Conservation (phyloP, 2,113 vertebrate species). For the Xerus inauris region DNA sequence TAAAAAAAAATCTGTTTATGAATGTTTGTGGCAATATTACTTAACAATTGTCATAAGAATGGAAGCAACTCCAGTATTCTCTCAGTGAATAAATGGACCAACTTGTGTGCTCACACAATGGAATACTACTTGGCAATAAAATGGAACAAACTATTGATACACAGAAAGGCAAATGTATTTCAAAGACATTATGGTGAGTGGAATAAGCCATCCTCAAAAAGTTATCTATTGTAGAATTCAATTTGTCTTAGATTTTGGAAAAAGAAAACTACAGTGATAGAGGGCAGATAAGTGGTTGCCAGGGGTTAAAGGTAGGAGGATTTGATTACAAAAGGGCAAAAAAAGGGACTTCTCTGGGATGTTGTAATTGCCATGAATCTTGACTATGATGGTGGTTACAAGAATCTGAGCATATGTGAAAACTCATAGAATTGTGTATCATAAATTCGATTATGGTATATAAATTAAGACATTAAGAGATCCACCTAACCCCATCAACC, state of each 20-base stretch:
- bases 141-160: background rate
- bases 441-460: background rate
- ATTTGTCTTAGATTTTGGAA: background rate
- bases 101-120: background rate
- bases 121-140: background rate
- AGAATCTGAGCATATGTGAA: conserved; percentile 16
- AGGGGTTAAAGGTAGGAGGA: background rate
- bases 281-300: background rate
- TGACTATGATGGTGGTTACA: background rate
- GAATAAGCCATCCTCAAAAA: background rate
- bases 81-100: background rate
- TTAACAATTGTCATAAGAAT: background rate
- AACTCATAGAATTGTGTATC: background rate
- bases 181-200: background rate
- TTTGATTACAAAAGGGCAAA: background rate
- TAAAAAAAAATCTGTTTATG: background rate
- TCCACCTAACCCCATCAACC: background rate
- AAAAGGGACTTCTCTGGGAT: background rate
- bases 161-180: background rate
- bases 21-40: background rate
- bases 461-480: conserved; percentile 5
- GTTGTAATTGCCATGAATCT: background rate
- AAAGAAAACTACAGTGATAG: background rate
- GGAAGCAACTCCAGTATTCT: background rate
- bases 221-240: background rate